These are phyloP conservation scores for Drosophila lacertosa DNA, from an alignment of 1,140 invertebrate species.

Conservation along the genomic window DNA sequence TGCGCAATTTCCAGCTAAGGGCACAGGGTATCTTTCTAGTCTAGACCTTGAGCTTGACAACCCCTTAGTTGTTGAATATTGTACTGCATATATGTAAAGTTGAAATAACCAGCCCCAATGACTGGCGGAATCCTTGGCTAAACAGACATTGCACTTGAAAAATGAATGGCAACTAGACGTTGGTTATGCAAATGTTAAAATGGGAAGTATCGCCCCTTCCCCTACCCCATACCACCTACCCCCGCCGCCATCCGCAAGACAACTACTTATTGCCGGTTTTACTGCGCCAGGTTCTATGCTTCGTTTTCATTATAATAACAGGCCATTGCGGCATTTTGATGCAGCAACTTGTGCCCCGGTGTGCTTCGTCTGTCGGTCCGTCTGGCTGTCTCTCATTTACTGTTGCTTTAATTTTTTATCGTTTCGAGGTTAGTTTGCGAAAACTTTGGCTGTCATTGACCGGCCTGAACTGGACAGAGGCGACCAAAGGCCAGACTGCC, in stretches of 20 bases:
- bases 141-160: constrained; percentile 62
- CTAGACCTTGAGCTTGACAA: too few relatives aligned
- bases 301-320: constrained; percentile 77
- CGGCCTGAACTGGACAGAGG: background rate
- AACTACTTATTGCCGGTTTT: constrained; percentile 31
- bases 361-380: background rate
- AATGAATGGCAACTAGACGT: constrained; percentile 43
- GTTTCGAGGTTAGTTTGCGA: constrained; percentile 71
- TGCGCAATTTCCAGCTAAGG: too few relatives aligned
- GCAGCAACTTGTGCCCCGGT: constrained; percentile 42
- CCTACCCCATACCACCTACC: too few relatives aligned
- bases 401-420: constrained; percentile 80
- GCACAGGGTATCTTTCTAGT: too few relatives aligned
- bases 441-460: constrained; percentile 80
- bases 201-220: constrained; percentile 27
- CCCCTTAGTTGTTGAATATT: constrained; percentile 4
- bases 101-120: background rate
- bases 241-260: constrained; percentile 3
- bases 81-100: background rate
- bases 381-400: constrained; percentile 37
- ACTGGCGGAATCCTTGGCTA: background rate
- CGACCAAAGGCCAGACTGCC: constrained; percentile 49
- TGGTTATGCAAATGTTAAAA: constrained; percentile 63
- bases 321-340: constrained; percentile 75
- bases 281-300: constrained; percentile 45